Conservation (phyloP, 2,113 vertebrate species). For the Bubalus kerabau region DNA sequence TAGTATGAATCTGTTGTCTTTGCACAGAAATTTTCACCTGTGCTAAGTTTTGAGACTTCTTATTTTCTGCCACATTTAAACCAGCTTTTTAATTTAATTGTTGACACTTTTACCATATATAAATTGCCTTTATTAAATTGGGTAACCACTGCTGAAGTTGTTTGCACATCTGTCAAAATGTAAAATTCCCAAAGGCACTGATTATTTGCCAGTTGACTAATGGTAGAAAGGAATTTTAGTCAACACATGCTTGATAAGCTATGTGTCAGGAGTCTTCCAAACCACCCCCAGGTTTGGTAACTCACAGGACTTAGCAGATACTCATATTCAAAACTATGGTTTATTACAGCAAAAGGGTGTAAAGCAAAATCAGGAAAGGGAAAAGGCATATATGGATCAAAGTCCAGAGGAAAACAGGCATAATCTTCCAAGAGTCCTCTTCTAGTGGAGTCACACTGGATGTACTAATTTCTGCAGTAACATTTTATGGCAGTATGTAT, state of each 20-base stretch:
- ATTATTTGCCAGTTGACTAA: not conserved
- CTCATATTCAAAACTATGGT: not conserved
- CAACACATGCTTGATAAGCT: not conserved
- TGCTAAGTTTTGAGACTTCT: not conserved
- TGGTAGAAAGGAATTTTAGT: not conserved
- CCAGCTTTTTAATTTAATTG: not conserved
- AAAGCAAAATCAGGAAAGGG: not conserved
- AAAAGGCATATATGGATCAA: not conserved
- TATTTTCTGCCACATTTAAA: slow-evolving; percentile 6
- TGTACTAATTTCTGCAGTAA: not conserved
- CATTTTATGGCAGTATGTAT: not conserved
- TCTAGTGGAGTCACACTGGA: not conserved
- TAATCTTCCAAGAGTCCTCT: not conserved
- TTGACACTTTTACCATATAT: not conserved
- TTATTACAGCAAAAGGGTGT: not conserved
- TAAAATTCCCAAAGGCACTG: not conserved
- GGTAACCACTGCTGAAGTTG: not conserved
- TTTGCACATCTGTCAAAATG: not conserved
- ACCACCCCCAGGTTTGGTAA: not conserved
- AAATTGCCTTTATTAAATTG: not conserved
- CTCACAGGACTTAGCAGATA: not conserved
- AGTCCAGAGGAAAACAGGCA: not conserved
- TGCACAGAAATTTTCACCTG: not conserved
- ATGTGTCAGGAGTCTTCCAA: not conserved
- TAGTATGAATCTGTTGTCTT: not conserved